Evolutionary conservation across 2,888 invertebrate species (phyloP), one percentile per base, ranked within the genome.

Genomic region (Lissocephala sabroskyi): DNA sequence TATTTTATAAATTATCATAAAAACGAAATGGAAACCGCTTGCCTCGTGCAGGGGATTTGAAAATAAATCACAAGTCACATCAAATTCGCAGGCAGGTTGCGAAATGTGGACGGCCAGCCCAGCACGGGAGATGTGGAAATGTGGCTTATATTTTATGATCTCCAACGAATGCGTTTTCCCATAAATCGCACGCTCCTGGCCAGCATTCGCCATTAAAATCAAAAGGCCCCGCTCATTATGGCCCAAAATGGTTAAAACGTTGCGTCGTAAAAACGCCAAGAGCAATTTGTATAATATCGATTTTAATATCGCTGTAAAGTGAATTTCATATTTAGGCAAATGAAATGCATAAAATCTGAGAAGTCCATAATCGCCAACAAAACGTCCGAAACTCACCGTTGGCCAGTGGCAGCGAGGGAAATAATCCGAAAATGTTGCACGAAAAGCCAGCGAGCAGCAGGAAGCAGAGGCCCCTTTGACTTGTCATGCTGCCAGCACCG

Each of bases 161-260:
- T n/a, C n/a, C n/a, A n/a, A n/a, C n/a, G n/a, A n/a, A n/a, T 67
- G 65, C 37, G 23, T n/a, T n/a, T n/a, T n/a, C 10, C 13, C 37
- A 37, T 37, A 37, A 37, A 37, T 37, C 37, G 68, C 59, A 36
- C 30, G 40, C 45, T 17, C 11, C 45, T 41, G n/a, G n/a, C n/a
- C 33, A 48, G 41, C 63, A 67, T 65, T 59, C 62, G 65, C 57
- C 68, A 67, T 76, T 73, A 73, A n/a, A 76, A 76, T 62, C 76
- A 76, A 70, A 73, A 73, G 59, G 57, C 74, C 62, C 56, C 54
- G 52, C 76, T 76, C 76, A 70, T 70, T 65, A 73, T 68, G 60
- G 62, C 54, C 43, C 43, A 46, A 32, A 58, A 57, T 60, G 49
- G 44, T 28, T 53, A 64, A n/a, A n/a, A n/a, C n/a, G n/a, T n/a